Conservation (phyloP, 1,140 invertebrate species). For the Acromyrmex echinatior region DNA sequence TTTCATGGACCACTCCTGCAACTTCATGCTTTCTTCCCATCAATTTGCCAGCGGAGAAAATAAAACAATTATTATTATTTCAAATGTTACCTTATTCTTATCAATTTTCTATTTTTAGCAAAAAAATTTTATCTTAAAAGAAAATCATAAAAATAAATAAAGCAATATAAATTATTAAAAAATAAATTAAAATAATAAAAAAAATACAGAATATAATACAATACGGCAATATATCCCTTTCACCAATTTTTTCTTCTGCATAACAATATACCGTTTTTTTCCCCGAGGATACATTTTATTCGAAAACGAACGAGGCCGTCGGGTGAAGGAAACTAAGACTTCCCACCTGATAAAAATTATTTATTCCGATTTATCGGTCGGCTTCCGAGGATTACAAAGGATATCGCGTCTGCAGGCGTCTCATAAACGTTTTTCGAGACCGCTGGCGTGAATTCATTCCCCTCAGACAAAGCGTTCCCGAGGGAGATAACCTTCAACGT, state of each 20-base stretch:
- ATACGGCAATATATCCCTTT: no score
- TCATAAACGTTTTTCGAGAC: constrained; percentile 34
- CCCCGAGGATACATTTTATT: background rate
- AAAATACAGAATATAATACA: background rate
- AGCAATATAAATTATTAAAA: background rate
- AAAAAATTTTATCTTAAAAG: background rate
- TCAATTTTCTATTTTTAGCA: background rate
- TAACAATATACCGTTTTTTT: constrained; percentile 14
- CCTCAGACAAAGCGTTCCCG: constrained; percentile 16
- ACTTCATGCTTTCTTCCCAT: constrained; percentile 25
- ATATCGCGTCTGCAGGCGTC: background rate
- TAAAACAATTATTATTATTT: background rate
- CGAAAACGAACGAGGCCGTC: constrained; percentile 10
- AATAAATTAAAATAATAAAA: background rate
- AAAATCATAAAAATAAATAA: background rate
- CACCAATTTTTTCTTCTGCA: constrained; percentile 1
- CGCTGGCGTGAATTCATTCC: constrained; percentile 10
- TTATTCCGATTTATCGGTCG: constrained; percentile 51
- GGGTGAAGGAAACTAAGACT: background rate
- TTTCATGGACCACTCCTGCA: constrained; percentile 3
- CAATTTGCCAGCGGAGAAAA: background rate
- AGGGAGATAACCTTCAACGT: background rate
- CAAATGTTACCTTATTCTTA: background rate
- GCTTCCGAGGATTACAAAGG: constrained; percentile 32
- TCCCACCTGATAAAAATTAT: constrained; percentile 47